Base-by-base conservation (phyloP, 1,140 invertebrate genomes). In the Rhyacophila brunnea region DNA sequence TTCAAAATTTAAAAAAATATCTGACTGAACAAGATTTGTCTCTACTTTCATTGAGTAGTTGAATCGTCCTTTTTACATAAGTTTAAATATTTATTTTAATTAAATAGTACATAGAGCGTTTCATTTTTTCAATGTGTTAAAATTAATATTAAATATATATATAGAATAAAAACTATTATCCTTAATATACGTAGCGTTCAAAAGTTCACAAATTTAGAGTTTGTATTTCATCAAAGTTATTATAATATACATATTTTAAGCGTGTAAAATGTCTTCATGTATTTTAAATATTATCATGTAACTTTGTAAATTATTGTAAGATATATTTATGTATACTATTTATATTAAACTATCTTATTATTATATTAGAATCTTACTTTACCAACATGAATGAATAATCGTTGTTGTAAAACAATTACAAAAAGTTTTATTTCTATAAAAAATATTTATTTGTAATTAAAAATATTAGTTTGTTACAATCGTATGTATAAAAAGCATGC, bases 11-110 rank as follows among this genome's bases (percentile, higher is more conserved):
- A 36, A 52, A 40, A 52, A 46, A 50, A 20, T 52, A 53, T 53
- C 50, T 53, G 50, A 53, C 50, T 53, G 50, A 51, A 38, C 43
- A 51, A 38, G 2, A 42, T 42, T 35, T 40, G 23, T 42, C 35
- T 40, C 49, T 51, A 20, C 28, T 20, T 42, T 43, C 38, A 43
- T 28, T 53, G 42, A 53, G 50, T 32, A 15, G 11, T 43, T 53
- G 14, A 53, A 43, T 50, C 50, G 50, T 53, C 50, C 50, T 53
- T 44, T 51, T 23, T 17, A 28, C 18, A 49, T 50, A 50, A 50
- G 36, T 17, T 48, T 50, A 40, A 2, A 43, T 23, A 53, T 44
- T 53, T 53, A 23, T 9, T 50, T 50, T 50, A 43, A 43, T 43
- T 28, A 52, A 13, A 43, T 42, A 23, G 43, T 13, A 28, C n/a